Evolutionary conservation across 2,113 vertebrate genomes (phyloP), one percentile per base, ranked within the genome.

Genomic region (Pseudopipra pipra): DNA sequence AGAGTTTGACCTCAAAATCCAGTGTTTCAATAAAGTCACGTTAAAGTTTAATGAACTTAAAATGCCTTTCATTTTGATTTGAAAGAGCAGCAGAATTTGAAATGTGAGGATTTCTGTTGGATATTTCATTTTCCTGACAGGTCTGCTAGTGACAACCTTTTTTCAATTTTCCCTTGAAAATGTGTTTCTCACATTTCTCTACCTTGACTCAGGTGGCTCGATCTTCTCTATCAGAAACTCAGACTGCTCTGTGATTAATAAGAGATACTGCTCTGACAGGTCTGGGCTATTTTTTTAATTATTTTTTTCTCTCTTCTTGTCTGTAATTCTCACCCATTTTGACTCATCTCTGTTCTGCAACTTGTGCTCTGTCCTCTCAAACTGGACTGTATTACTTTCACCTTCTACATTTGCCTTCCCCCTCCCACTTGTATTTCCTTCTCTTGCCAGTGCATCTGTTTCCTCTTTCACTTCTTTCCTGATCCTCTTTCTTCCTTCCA

Each of bases 391-490:
- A 7, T 49, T 84, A 81, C 86, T 92, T 93, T 96, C 73, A 65
- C 85, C 56, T 74, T 95, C 30, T 85, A 33, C 33, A 5, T 61
- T 91, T 76, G 52, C 41, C 18, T 92, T 89, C 33, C 27, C 3
- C 44, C 44, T 66, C 67, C 15, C 51, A 18, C 27, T 35, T 5
- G 5, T 89, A 14, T 95, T 92, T 89, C 72, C 28, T 84, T 79
- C 35, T 87, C n/a, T 25, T 51, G 62, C 39, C 55, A 54, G 63
- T 66, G 82, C 94, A 94, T 88, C 87, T 96, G 90, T 96, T 97
- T 96, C 94, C 95, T 86, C 55, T 94, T 91, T 95, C 44, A 43
- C 67, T 59, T 77, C 72, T 96, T 90, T 90, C 49, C 72, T 90
- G 68, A 54, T 76, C 58, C 31, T 83, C 28, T 77, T 81, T 90